phyloP scores from a whole-genome alignment of 2,797 vertebrate species.

The Stomatorhinus walkeri region DNA sequence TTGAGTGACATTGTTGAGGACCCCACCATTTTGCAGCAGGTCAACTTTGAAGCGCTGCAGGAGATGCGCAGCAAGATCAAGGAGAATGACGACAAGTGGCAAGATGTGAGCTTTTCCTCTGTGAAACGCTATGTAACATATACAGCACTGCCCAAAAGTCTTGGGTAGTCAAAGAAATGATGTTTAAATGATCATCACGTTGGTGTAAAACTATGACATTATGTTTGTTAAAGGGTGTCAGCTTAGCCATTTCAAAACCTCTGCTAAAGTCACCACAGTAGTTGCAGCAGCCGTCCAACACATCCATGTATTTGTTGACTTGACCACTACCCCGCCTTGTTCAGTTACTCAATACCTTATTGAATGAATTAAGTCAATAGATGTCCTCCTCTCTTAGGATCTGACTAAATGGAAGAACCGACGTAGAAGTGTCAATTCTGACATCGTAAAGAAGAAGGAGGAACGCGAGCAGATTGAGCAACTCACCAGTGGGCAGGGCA shows the following conservation, averaged over 20 bases:
- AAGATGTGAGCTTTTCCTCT: slow-evolving; percentile 68
- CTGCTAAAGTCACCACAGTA: background rate
- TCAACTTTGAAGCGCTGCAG: slow-evolving; percentile 63
- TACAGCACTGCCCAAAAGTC: background rate
- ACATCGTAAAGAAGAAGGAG: slow-evolving; percentile 73
- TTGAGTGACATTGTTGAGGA: slow-evolving; percentile 66
- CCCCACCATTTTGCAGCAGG: slow-evolving; percentile 43
- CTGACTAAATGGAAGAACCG: slow-evolving; percentile 89
- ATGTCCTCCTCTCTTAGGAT: slow-evolving; percentile 57
- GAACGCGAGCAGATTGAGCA: slow-evolving; percentile 77
- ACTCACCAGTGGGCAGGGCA: slow-evolving; percentile 47
- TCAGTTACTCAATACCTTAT: background rate
- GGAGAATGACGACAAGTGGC: slow-evolving; percentile 85
- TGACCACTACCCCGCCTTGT: background rate
- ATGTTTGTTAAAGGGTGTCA: background rate
- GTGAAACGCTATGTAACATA: background rate
- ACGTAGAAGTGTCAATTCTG: slow-evolving; percentile 74
- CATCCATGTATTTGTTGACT: background rate
- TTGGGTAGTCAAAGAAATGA: background rate
- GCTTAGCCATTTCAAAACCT: background rate
- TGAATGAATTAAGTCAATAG: background rate
- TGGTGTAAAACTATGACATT: background rate
- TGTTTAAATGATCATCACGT: background rate
- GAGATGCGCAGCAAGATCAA: slow-evolving; percentile 59
- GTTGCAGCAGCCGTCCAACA: background rate